These are phyloP conservation scores for Conopomorpha cramerella DNA, from an alignment of 1,140 invertebrate species.

Conservation along the genomic window DNA sequence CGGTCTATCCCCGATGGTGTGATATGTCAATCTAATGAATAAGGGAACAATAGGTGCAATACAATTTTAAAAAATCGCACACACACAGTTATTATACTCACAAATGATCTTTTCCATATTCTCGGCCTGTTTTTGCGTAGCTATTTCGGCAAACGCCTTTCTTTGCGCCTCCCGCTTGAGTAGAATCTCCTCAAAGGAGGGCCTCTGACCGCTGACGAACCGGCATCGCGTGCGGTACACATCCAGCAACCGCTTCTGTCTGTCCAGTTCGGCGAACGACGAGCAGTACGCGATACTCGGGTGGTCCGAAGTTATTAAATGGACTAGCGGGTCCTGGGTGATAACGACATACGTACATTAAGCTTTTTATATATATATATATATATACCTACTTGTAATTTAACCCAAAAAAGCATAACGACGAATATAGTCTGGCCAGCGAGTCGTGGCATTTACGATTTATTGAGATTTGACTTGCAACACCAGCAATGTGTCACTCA, in stretches of 20 bases:
- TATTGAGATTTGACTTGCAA: too few relatives aligned
- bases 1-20: too few relatives aligned
- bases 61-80: not conserved
- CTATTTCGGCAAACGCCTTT: slow-evolving; percentile 55
- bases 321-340: slow-evolving; percentile 60
- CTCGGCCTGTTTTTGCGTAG: slow-evolving; percentile 47
- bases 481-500: too few relatives aligned
- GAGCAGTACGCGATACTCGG: slow-evolving; percentile 62
- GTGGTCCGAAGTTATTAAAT: slow-evolving; percentile 56
- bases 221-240: slow-evolving; percentile 54
- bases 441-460: too few relatives aligned
- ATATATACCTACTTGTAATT: too few relatives aligned
- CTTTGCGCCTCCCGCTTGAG: slow-evolving; percentile 44
- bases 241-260: slow-evolving; percentile 55
- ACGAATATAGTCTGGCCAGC: too few relatives aligned
- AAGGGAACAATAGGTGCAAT: too few relatives aligned
- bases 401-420: too few relatives aligned
- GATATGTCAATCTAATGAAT: too few relatives aligned
- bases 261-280: slow-evolving; percentile 54
- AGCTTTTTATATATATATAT: too few relatives aligned
- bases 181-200: slow-evolving; percentile 43
- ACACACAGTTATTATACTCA: slow-evolving; percentile 10
- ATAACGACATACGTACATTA: slow-evolving; percentile 7
- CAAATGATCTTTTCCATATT: slow-evolving; percentile 56
- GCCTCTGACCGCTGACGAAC: slow-evolving; percentile 47